These are phyloP conservation scores for Meloidogyne chitwoodi DNA, from an alignment of 1,140 invertebrate species.

Conservation along the genomic window DNA sequence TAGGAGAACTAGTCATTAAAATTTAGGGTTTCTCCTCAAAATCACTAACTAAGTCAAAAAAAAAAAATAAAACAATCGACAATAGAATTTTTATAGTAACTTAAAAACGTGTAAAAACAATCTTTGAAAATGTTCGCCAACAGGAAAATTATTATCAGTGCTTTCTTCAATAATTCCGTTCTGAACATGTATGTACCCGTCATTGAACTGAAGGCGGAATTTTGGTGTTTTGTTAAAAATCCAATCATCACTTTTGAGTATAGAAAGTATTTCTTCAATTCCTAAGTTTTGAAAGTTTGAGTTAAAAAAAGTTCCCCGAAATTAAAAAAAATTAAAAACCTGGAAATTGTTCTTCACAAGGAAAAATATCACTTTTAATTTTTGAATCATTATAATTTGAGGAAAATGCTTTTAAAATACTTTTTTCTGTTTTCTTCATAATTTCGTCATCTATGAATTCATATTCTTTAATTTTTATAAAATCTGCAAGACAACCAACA, in stretches of 20 bases:
- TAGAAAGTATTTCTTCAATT: slow-evolving; percentile 25
- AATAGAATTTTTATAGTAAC: background rate
- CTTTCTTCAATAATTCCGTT: slow-evolving; percentile 25
- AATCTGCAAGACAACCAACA: slow-evolving; percentile 43
- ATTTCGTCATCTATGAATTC: background rate
- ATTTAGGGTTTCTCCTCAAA: too few species aligned
- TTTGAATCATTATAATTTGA: slow-evolving; percentile 7
- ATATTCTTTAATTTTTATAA: background rate
- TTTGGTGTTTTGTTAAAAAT: slow-evolving; percentile 50
- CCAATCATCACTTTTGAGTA: slow-evolving; percentile 46
- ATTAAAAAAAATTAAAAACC: background rate
- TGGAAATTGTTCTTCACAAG: background rate
- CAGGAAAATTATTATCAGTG: background rate
- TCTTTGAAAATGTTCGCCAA: slow-evolving; percentile 13
- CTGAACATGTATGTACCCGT: background rate
- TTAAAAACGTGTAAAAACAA: background rate
- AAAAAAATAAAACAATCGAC: too few species aligned
- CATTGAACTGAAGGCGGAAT: slow-evolving; percentile 29
- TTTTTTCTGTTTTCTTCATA: background rate
- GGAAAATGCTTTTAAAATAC: slow-evolving; percentile 6
- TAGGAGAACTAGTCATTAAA: too few species aligned
- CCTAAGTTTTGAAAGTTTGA: background rate
- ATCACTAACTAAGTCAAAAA: too few species aligned
- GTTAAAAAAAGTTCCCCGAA: background rate
- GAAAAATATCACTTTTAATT: background rate